Percentiles rank a stretch among this genome's conserved stretches.
These are phyloP conservation scores for Thomomys bottae DNA, from an alignment of 2,113 vertebrate species.

Conservation along the genomic window DNA sequence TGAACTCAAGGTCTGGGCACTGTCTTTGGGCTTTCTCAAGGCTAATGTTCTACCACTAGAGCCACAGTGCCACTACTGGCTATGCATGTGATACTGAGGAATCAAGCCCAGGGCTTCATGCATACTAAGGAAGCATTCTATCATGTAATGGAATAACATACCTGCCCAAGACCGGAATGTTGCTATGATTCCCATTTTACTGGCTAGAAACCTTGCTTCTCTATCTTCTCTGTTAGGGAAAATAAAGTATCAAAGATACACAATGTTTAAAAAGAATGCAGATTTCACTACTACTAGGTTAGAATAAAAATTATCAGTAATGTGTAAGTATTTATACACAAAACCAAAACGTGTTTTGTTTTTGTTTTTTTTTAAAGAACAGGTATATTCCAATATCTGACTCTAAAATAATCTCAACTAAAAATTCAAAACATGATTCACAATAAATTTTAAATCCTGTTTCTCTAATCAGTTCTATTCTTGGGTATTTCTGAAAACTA, in stretches of 20 bases:
- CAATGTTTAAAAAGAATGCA: constrained; percentile 42
- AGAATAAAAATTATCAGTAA: constrained; percentile 27
- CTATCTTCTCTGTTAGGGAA: constrained; percentile 91
- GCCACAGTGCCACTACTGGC: too few relatives aligned
- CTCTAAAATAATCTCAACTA: not conserved
- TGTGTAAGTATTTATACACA: constrained; percentile 46
- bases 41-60: too few relatives aligned
- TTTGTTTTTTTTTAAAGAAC: too few relatives aligned
- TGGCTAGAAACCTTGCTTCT: constrained; percentile 96
- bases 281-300: not conserved
- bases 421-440: constrained; percentile 30
- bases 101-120: too few relatives aligned
- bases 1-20: too few relatives aligned
- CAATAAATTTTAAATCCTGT: constrained; percentile 47
- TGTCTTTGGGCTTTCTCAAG: too few relatives aligned
- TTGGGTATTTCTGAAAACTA: constrained; percentile 50
- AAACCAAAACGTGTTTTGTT: constrained; percentile 57
- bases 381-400: constrained; percentile 19
- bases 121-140: too few relatives aligned
- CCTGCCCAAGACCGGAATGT: constrained; percentile 99
- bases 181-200: constrained; percentile 98
- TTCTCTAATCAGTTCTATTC: constrained; percentile 36
- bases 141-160: constrained; percentile 78
- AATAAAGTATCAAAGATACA: not conserved
- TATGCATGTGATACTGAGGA: too few relatives aligned